Evolutionary conservation across 2,113 vertebrate species (phyloP).

Genomic region (Chamaea fasciata): DNA sequence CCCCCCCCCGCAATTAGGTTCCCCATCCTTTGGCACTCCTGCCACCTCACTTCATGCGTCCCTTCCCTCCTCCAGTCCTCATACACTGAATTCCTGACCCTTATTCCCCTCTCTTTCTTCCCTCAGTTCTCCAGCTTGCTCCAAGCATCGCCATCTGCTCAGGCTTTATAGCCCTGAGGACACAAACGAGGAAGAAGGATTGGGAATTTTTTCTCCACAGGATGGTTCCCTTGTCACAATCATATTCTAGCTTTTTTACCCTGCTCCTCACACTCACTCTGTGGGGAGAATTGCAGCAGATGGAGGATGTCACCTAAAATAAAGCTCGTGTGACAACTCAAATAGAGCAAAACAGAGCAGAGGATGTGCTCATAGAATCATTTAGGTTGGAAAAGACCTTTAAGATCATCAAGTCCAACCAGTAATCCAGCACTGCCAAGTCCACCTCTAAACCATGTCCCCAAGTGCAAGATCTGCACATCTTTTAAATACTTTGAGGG

Average conservation of each 20-base stretch:
- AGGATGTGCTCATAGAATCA: neutral
- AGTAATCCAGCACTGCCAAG: neutral
- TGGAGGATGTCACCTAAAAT: neutral
- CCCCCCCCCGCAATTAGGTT: accelerated
- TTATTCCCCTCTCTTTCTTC: neutral
- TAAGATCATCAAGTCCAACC: neutral
- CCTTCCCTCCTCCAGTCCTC: neutral
- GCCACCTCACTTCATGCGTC: neutral
- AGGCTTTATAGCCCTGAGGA: neutral
- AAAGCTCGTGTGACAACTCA: neutral
- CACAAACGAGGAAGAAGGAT: neutral
- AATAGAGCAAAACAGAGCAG: neutral
- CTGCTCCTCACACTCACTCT: neutral
- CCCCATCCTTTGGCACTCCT: neutral
- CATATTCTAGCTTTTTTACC: neutral
- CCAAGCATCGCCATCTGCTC: accelerated
- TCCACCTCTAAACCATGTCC: neutral
- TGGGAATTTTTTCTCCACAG: neutral
- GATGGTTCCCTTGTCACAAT: neutral
- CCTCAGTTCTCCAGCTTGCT: neutral
- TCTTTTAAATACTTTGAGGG: neutral
- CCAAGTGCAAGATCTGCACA: neutral
- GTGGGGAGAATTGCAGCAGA: neutral
- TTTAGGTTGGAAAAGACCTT: neutral
- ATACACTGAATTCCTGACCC: neutral